phyloP scores from a whole-genome alignment of 2,888 invertebrate species.

The Cheilosia impressa region DNA sequence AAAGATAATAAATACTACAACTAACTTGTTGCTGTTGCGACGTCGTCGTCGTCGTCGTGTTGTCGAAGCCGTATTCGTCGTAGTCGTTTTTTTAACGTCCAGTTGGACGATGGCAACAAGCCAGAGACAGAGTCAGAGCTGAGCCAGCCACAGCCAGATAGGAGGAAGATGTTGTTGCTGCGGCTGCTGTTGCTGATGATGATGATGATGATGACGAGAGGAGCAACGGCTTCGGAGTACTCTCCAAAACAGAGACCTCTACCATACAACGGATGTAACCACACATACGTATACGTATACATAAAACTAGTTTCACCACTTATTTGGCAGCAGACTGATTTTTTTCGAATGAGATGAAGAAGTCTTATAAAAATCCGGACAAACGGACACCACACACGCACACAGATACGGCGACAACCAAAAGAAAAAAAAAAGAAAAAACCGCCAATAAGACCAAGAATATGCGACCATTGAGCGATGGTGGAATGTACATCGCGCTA shows the following conservation, averaged over 20 bases:
- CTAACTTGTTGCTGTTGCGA: slow-evolving; percentile 60
- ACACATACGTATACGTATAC: slow-evolving; percentile 56
- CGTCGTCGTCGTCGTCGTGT: slow-evolving; percentile 28
- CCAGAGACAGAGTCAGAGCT: background rate
- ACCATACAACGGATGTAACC: slow-evolving; percentile 79
- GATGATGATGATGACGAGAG: slow-evolving; percentile 47
- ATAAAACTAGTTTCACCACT: slow-evolving; percentile 81
- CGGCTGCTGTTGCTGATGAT: slow-evolving; percentile 15
- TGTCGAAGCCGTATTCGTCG: slow-evolving; percentile 39
- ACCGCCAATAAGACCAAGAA: slow-evolving; percentile 29
- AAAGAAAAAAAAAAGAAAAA: slow-evolving; percentile 29
- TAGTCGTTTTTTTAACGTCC: slow-evolving; percentile 33
- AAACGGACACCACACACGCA: slow-evolving; percentile 70
- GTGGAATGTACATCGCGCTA: slow-evolving; percentile 55
- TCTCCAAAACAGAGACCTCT: slow-evolving; percentile 58
- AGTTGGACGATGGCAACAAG: slow-evolving; percentile 62
- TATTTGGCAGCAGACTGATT: slow-evolving; percentile 76
- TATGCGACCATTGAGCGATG: slow-evolving; percentile 23
- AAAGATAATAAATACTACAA: slow-evolving; percentile 61
- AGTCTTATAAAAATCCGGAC: slow-evolving; percentile 71
- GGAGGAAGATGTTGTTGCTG: slow-evolving; percentile 51
- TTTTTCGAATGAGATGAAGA: slow-evolving; percentile 66
- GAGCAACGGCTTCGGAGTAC: slow-evolving; percentile 48
- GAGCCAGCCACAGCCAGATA: slow-evolving; percentile 40
- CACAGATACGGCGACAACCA: slow-evolving; percentile 30